Conservation (phyloP, 2,113 vertebrate genomes). For the Sphaerodactylus townsendi region DNA sequence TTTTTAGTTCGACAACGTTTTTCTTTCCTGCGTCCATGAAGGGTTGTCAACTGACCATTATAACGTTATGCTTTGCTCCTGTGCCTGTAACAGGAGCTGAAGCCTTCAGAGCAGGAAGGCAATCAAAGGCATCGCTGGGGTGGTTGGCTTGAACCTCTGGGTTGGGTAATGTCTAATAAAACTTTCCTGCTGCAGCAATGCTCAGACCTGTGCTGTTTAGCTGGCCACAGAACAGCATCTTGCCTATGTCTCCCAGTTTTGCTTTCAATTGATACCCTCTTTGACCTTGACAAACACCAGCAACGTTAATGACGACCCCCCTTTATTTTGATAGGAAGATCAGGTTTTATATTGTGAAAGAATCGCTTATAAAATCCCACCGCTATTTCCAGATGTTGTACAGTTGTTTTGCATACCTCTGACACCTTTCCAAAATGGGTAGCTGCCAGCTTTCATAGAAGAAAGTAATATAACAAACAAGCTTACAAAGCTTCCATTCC, state of each 20-base stretch:
- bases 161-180: too few relatives aligned
- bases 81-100: background rate
- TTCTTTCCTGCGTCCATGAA: background rate
- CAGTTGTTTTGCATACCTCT: background rate
- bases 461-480: background rate
- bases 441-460: background rate
- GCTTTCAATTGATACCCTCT: background rate
- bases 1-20: background rate
- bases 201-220: background rate
- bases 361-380: background rate
- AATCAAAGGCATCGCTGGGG: too few relatives aligned
- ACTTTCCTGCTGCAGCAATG: too few relatives aligned
- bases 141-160: too few relatives aligned
- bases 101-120: too few relatives aligned
- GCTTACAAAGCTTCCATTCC: background rate
- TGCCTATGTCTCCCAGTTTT: background rate
- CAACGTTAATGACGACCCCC: background rate
- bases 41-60: background rate
- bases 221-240: background rate
- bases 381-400: background rate
- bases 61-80: background rate
- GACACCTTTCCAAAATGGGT: background rate
- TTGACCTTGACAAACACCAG: background rate
- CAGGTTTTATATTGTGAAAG: background rate
- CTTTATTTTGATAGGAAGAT: constrained; percentile 19